Base-by-base conservation (phyloP, 2,888 invertebrate species). In the Perdita meconis region DNA sequence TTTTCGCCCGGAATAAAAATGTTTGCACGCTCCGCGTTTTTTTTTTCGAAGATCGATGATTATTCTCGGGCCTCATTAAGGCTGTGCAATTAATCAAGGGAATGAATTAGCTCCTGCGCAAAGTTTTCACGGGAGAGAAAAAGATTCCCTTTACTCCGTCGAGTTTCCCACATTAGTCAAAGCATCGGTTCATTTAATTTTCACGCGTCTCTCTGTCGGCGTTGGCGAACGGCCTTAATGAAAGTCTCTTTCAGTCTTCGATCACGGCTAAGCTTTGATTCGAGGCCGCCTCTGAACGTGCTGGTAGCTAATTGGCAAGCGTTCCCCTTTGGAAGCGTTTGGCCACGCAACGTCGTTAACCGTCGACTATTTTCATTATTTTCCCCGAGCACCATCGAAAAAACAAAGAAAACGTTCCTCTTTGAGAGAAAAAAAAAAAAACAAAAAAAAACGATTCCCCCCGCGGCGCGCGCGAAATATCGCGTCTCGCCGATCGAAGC, bases 161-260 rank as follows among this genome's bases (percentile, higher is more conserved):
- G 36, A 63, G 38, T 63, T 63, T 38, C 16, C 63, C 63, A 63
- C 47, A 63, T 63, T 63, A 63, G 50, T 63, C 44, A 56, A 22
- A 42, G 56, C 56, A 24, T 22, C 66, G 44, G 44, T 66, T 66
- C 56, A 56, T 66, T 66, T 57, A 66, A 66, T 47, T 57, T 66
- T 47, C 66, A 47, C 56, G 66, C 66, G 47, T 36, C 22, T 22
- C 36, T 26, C 24, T 10, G 24, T 2, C 55, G 26, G 36, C 19
- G 16, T 36, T 3, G 57, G 30, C 40, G 38, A n/a, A 10, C 34
- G 22, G 42, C 65, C 30, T 65, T 65, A 65, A 51, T 50, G 67
- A 68, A 60, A 40, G 36, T 51, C 60, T 38, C 60, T 51, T 51
- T 40, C 67, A 19, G 50, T 30, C 55, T 65, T 65, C 65, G 65